A percentile compares a stretch with the other conserved stretches of the same genome.
Evolutionary conservation across 2,797 vertebrate species (phyloP).

Genomic region (Todus mexicanus): DNA sequence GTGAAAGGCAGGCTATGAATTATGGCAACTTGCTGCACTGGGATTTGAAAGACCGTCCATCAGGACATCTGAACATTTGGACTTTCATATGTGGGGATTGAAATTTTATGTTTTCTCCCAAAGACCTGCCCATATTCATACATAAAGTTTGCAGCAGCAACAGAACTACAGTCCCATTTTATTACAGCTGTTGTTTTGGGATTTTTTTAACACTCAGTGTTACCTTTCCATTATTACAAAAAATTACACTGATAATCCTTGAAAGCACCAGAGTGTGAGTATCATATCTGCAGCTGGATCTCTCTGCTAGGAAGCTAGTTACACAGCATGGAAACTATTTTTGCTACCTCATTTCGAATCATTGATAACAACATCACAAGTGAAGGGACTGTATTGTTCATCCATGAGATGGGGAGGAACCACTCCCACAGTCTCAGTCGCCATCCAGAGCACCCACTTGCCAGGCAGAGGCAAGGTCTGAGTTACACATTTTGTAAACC

Average conservation of each 20-base stretch:
- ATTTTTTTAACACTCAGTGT: neutral
- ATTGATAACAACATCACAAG: constrained; percentile 25
- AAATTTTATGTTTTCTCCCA: neutral
- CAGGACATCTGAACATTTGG: neutral
- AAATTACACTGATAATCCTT: neutral
- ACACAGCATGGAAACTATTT: constrained; percentile 40
- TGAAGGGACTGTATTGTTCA: neutral
- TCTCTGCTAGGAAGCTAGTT: neutral
- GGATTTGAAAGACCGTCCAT: neutral
- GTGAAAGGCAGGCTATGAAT: neutral
- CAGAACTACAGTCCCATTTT: neutral
- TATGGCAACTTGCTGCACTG: neutral
- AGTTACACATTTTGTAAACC: neutral
- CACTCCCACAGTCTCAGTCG: neutral
- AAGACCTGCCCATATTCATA: neutral
- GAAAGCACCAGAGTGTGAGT: neutral
- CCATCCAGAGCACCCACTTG: accelerated
- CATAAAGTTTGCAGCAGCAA: neutral
- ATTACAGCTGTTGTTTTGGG: neutral
- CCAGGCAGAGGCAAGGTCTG: neutral
- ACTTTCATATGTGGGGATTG: neutral
- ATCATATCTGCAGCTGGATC: constrained; percentile 23
- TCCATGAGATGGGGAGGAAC: neutral
- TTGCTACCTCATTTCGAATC: constrained; percentile 25
- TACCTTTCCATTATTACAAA: neutral